Evolutionary conservation across 64 coral and sea anemone genomes (phyloP), one percentile per base, ranked within the genome.

Genomic region (Stichodactyla helianthus): DNA sequence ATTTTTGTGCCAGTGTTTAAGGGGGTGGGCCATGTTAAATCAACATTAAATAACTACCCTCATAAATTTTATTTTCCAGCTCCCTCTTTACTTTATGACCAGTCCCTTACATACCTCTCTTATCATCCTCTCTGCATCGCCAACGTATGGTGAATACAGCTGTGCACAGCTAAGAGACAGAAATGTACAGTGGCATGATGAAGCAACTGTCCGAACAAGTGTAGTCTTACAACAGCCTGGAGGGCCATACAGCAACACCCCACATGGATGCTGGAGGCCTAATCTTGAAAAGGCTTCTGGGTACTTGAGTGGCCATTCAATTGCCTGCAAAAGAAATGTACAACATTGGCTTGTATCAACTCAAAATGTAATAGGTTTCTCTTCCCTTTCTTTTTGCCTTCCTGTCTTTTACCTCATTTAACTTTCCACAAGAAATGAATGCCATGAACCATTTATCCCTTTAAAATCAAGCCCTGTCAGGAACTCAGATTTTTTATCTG

Each of bases 161-260:
- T 99, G 93, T 25, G 97, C 93, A 95, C 97, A 99, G 71, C 93
- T 99, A 54, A 99, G 86, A 7, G 97, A 92, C 74, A 99, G 10
- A 26, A 99, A 99, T 2, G 97, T 95, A 59, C 97, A 99, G 50
- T 89, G 87, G 82, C 88, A 95, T 2, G 90, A 92, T 1, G 93
- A 89, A 51, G 97, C 90, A 31, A 88, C 90, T 6, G 97, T 93
- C 50, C 86, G 91, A 18, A 99, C 93, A 20, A 99, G 71, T 2
- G 93, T 99, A 12, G 97, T 99, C 19, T 99, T 99, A 77, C 93
- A 99, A 85, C 97, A 99, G 8, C 97, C 97, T 65, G 97, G 93
- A 10, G 97, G 97, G 62, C 97, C 97, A 86, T 95, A 99, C 64
- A 99, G 85, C 26, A 99, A 82, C 25, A 99, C 88, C 1, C 93